Conservation (phyloP, 1,140 invertebrate genomes). For the Drosophila oshimai region DNA sequence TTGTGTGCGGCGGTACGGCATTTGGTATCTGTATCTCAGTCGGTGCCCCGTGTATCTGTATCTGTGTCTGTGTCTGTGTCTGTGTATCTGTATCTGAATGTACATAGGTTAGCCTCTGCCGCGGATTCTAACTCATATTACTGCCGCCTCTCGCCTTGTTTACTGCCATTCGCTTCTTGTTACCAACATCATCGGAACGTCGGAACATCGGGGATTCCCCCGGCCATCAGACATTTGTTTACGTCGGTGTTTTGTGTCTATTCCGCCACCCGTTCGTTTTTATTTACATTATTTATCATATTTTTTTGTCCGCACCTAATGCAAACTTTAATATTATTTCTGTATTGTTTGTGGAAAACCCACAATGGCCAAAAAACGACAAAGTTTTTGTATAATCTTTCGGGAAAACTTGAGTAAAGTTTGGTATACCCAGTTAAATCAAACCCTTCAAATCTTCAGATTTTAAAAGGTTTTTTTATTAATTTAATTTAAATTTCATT, state of each 20-base stretch:
- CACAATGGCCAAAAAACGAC: not conserved
- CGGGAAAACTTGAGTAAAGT: not conserved
- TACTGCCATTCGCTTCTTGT: constrained; percentile 29
- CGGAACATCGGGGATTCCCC: not conserved
- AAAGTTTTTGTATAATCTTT: not conserved
- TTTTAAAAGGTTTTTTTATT: not conserved
- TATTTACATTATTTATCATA: constrained; percentile 61
- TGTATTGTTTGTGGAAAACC: constrained; percentile 3
- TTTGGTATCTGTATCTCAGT: constrained; percentile 40
- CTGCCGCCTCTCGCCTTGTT: constrained; percentile 10
- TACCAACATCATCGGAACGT: constrained; percentile 18
- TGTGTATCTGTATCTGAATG: constrained; percentile 30
- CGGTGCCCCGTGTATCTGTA: not conserved
- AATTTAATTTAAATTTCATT: not conserved
- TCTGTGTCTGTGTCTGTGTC: constrained; percentile 12
- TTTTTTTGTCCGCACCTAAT: constrained; percentile 47
- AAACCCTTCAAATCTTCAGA: not conserved
- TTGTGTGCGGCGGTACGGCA: constrained; percentile 1
- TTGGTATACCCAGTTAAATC: not conserved
- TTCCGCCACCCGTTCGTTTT: constrained; percentile 23
- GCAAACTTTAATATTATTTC: constrained; percentile 57
- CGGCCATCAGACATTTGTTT: constrained; percentile 32
- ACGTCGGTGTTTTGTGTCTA: constrained; percentile 44
- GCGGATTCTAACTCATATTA: constrained; percentile 67
- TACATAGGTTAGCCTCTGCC: constrained; percentile 64